phyloP scores from a whole-genome alignment of 64 coral and sea anemone species.

The Dendrophyllia cribrosa region DNA sequence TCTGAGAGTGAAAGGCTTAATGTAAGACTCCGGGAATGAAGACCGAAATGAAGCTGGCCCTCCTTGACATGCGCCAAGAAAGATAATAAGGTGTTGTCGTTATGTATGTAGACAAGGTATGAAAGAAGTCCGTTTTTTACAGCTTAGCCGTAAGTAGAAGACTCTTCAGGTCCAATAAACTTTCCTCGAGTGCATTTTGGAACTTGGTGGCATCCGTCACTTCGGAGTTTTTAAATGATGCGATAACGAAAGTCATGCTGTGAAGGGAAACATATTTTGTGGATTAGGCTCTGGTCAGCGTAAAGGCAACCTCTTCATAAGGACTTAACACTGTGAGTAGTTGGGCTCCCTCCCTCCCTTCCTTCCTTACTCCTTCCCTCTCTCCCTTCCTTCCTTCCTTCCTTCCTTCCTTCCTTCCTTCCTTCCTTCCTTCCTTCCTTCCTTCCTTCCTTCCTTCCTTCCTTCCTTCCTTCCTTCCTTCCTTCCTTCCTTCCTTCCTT shows the following conservation, averaged over 20 bases:
- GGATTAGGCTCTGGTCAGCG: background rate
- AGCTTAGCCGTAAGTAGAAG: constrained; percentile 61
- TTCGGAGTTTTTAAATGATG: constrained; percentile 57
- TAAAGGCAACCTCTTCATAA: background rate
- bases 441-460: background rate
- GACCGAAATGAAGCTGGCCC: too few relatives aligned
- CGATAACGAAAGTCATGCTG: constrained; percentile 36
- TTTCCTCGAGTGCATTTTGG: constrained; percentile 32
- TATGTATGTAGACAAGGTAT: background rate
- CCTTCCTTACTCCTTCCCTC: too few relatives aligned
- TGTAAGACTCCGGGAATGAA: too few relatives aligned
- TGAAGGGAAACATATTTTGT: background rate
- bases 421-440: background rate
- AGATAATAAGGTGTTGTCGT: too few relatives aligned
- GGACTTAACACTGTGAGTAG: too few relatives aligned
- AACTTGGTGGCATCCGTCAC: constrained; percentile 67
- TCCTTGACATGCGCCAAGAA: too few relatives aligned
- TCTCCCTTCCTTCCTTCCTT: too few relatives aligned
- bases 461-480: too few relatives aligned
- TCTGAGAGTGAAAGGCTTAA: too few relatives aligned
- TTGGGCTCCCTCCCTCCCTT: too few relatives aligned
- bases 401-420: too few relatives aligned
- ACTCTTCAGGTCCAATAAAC: constrained; percentile 57
- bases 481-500: too few relatives aligned
- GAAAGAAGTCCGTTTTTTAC: background rate